Evolutionary conservation across 2,797 vertebrate genomes (phyloP), one percentile per base, ranked within the genome.

Genomic region (Falco columbarius): DNA sequence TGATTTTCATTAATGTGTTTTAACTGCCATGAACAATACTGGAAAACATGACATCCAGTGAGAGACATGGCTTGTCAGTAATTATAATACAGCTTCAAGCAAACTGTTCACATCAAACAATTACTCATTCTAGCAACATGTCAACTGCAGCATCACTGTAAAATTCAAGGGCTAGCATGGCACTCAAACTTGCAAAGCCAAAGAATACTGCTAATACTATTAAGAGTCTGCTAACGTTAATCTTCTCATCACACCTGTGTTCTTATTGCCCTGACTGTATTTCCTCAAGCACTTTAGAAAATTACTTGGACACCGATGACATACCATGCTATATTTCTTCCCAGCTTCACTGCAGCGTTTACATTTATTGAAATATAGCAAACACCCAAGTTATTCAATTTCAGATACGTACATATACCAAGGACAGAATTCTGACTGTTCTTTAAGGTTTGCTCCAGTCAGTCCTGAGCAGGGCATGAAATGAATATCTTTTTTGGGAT

Each of bases 391-490:
- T 32, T 52, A 51, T 51, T 96, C 30, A 55, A 81, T 82, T 91
- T 23, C 72, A 56, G 65, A 97, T 97, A 98, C 99, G 97, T 98
- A 99, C 99, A 96, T 99, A 95, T 99, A 99, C 99, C 99, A 99
- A 91, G 98, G 97, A 97, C 99, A 99, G 97, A 98, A 98, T 44
- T 99, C 99, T 12, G 98, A 98, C 58, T 99, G 98, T 89, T 99
- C 99, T 97, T 99, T 99, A 93, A 99, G 98, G 97, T 99, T 99
- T 96, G 99, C 99, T 88, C 99, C 99, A 9, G 99, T 99, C 94
- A 99, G 98, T 93, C 99, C 99, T 10, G 99, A 99, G 97, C 99
- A 99, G 70, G 99, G 99, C 99, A 99, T 99, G 98, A 99, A 99
- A 96, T 99, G 99, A 97, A 99, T 98, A 97, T 99, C 99, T 98